phyloP scores from a whole-genome alignment of 2,888 invertebrate genomes.

The Bombyx huttoni region DNA sequence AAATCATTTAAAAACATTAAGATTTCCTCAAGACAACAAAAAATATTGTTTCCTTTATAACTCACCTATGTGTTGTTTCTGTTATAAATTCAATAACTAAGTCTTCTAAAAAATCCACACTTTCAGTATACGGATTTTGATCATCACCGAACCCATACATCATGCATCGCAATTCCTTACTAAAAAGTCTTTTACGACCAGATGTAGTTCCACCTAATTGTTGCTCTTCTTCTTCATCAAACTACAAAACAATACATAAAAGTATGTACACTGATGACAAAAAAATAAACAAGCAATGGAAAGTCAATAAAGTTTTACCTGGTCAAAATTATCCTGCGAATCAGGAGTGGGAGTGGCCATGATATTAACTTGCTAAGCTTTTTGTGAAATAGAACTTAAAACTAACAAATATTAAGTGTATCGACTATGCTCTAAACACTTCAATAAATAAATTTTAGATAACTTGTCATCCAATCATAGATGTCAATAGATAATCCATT shows the following conservation, averaged over 20 bases:
- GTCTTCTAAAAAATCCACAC: constrained; percentile 97
- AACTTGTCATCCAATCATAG: too few relatives aligned
- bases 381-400: neutral
- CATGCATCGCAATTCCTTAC: constrained; percentile 96
- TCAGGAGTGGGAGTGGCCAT: constrained; percentile 51
- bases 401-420: too few relatives aligned
- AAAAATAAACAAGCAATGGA: neutral
- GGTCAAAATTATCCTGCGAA: constrained; percentile 50
- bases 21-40: neutral
- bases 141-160: constrained; percentile 99
- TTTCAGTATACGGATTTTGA: constrained; percentile 98
- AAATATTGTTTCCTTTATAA: neutral
- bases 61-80: constrained; percentile 88
- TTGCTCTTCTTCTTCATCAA: constrained; percentile 81
- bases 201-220: constrained; percentile 77
- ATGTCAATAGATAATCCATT: too few relatives aligned
- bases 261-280: neutral
- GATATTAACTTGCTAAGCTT: constrained; percentile 5
- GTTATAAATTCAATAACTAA: constrained; percentile 97
- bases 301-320: constrained; percentile 21
- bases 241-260: constrained; percentile 22
- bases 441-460: too few relatives aligned
- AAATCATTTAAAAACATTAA: neutral
- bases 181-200: constrained; percentile 88
- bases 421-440: too few relatives aligned